A percentile compares a stretch with the other conserved stretches of the same genome.
These are phyloP conservation scores for Macroglossus sobrinus DNA, from an alignment of 2,113 vertebrate genomes.

Conservation along the genomic window DNA sequence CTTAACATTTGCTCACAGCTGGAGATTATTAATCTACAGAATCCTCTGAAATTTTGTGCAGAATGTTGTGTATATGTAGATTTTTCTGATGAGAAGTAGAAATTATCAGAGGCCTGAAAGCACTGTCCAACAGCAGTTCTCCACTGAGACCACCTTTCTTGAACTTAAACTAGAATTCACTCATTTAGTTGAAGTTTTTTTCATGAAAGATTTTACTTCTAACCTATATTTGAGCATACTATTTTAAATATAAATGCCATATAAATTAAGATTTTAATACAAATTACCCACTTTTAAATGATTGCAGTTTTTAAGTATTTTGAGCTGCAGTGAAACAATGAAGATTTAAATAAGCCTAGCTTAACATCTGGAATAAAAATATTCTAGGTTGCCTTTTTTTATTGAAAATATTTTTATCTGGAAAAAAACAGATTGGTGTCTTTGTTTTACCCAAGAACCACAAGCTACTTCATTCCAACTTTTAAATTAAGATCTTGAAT, in stretches of 20 bases:
- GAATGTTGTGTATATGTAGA: not conserved
- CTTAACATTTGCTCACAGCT: not conserved
- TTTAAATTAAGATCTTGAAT: constrained; percentile 60
- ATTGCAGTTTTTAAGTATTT: constrained; percentile 1
- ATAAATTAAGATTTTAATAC: constrained; percentile 34
- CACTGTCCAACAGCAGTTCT: not conserved
- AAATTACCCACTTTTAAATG: not conserved
- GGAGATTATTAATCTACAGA: not conserved
- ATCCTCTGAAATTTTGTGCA: not conserved
- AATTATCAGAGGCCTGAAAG: not conserved
- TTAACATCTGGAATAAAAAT: constrained; percentile 45
- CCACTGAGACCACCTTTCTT: not conserved
- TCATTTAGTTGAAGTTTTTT: not conserved
- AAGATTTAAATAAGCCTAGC: not conserved
- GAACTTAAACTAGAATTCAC: not conserved
- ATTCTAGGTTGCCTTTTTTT: not conserved
- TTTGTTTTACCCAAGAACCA: constrained; percentile 56
- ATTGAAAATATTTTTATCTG: not conserved
- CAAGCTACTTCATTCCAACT: constrained; percentile 43
- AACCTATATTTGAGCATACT: not conserved
- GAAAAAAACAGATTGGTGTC: not conserved
- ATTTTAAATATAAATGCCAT: not conserved
- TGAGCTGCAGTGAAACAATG: not conserved
- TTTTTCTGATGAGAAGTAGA: not conserved
- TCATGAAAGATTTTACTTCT: not conserved